Percentiles rank a stretch among this genome's conserved stretches.
Conservation (phyloP, 2,797 vertebrate species). For the Notolepis coatsorum region DNA sequence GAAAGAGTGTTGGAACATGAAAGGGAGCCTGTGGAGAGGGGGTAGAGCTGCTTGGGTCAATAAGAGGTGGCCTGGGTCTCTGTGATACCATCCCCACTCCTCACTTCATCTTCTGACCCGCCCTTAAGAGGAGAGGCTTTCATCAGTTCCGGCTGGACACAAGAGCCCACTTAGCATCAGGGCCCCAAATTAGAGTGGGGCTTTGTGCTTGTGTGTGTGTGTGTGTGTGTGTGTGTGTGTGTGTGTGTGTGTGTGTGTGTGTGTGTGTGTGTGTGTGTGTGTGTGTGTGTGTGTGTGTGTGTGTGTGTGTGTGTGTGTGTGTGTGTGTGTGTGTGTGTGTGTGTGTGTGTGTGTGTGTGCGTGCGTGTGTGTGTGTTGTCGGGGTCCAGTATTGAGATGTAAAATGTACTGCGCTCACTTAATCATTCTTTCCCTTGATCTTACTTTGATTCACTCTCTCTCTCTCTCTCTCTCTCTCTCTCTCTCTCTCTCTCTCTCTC, state of each 20-base stretch:
- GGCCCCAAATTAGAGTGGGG: slow-evolving; percentile 72
- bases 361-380: background rate
- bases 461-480: background rate
- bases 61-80: slow-evolving; percentile 59
- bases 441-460: slow-evolving; percentile 33
- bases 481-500: background rate
- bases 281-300: slow-evolving; percentile 11
- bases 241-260: slow-evolving; percentile 11
- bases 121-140: slow-evolving; percentile 79
- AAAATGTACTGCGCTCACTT: slow-evolving; percentile 61
- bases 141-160: slow-evolving; percentile 74
- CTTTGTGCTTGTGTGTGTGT: slow-evolving; percentile 28
- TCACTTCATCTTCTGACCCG: slow-evolving; percentile 69
- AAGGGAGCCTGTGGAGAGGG: slow-evolving; percentile 63
- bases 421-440: slow-evolving; percentile 51
- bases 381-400: slow-evolving; percentile 50
- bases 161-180: slow-evolving; percentile 78
- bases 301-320: slow-evolving; percentile 37
- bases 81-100: slow-evolving; percentile 64
- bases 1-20: slow-evolving; percentile 68
- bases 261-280: background rate
- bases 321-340: slow-evolving; percentile 16
- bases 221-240: slow-evolving; percentile 9
- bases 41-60: slow-evolving; percentile 48
- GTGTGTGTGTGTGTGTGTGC: slow-evolving; percentile 8